A percentile compares a stretch with the other conserved stretches of the same genome.
phyloP scores from a whole-genome alignment of 2,113 vertebrate species.

The Acrocephalus kingi region DNA sequence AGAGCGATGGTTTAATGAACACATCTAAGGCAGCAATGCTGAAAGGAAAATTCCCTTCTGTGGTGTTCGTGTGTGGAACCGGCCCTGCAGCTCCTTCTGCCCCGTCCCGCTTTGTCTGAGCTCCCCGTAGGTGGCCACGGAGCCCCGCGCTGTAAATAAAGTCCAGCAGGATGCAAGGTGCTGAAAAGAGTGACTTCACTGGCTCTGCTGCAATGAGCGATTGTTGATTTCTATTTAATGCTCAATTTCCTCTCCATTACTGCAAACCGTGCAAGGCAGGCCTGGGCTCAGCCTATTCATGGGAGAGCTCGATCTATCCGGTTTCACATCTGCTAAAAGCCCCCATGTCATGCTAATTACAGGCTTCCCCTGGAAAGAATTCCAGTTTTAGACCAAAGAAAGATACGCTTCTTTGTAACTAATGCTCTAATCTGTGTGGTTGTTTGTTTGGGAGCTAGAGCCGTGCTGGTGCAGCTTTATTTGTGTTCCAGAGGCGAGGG shows the following conservation, averaged over 20 bases:
- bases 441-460: not conserved
- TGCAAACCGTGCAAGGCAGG: slow-evolving; percentile 61
- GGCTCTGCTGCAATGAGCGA: slow-evolving; percentile 68
- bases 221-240: slow-evolving; percentile 81
- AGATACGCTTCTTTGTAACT: not conserved
- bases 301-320: slow-evolving; percentile 63
- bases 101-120: slow-evolving; percentile 59
- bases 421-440: not conserved
- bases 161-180: slow-evolving; percentile 66
- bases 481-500: not conserved
- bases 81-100: slow-evolving; percentile 46
- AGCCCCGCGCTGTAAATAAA: slow-evolving; percentile 50
- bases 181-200: slow-evolving; percentile 72
- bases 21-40: not conserved
- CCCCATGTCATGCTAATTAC: slow-evolving; percentile 65
- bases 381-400: slow-evolving; percentile 20
- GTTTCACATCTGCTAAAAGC: slow-evolving; percentile 71
- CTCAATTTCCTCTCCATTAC: slow-evolving; percentile 78
- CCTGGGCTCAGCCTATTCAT: slow-evolving; percentile 62
- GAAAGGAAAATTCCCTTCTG: not conserved
- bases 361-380: slow-evolving; percentile 59
- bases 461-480: not conserved
- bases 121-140: slow-evolving; percentile 53
- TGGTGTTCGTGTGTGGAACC: slow-evolving; percentile 71
- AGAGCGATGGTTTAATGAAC: slow-evolving; percentile 62